Evolutionary conservation across 1,140 invertebrate species (phyloP), one percentile per base, ranked within the genome.

Genomic region (Agrilus planipennis): DNA sequence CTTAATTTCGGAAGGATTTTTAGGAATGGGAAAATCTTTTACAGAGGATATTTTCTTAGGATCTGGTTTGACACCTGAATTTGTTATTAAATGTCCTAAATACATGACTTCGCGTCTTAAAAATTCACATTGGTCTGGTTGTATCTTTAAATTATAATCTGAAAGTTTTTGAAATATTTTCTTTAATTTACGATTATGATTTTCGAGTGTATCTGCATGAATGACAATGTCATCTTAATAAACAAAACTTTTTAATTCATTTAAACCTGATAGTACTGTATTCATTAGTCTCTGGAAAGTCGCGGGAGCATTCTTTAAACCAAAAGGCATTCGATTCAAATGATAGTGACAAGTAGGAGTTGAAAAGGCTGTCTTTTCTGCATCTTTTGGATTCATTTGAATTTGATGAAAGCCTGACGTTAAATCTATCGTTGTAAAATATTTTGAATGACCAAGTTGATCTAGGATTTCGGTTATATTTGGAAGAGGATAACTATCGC

Each of bases 401-500:
- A n/a, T n/a, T n/a, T n/a, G n/a, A n/a, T n/a, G n/a, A n/a, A n/a
- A n/a, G n/a, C n/a, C n/a, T n/a, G n/a, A n/a, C n/a, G n/a, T n/a
- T n/a, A n/a, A n/a, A n/a, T n/a, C n/a, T n/a, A n/a, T n/a, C n/a
- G n/a, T n/a, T n/a, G n/a, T n/a, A n/a, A n/a, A n/a, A n/a, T n/a
- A n/a, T n/a, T n/a, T n/a, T n/a, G n/a, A n/a, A n/a, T 52, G 53
- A 4, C 53, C 55, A 32, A 76, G 34, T 21, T 50, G 47, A 37
- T 65, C 55, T 9, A 75, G 42, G 14, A 56, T 56, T n/a, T 67
- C 62, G 14, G 61, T 57, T 9, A 73, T 70, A 17, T 57, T 50
- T 2, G 71, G 72, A 4, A 75, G 39, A 0, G 70, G 71, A 51
- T 61, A 74, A 18, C 17, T 37, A 29, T 62, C 58, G 10, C 41